These are phyloP conservation scores for Semotilus atromaculatus DNA, from an alignment of 2,797 vertebrate genomes.

Conservation along the genomic window DNA sequence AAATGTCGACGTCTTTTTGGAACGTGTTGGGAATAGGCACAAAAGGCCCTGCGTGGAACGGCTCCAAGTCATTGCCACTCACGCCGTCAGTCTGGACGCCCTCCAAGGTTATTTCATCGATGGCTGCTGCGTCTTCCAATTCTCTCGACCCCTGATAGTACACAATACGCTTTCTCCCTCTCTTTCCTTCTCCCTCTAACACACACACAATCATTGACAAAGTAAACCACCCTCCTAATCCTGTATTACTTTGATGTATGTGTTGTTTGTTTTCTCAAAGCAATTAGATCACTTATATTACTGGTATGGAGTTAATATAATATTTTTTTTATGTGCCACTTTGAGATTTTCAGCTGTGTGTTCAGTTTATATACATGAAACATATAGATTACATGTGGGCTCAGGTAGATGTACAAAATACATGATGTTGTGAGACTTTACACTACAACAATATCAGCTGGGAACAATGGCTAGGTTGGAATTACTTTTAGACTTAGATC, in stretches of 20 bases:
- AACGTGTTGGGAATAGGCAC: conserved; percentile 77
- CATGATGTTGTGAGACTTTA: neutral
- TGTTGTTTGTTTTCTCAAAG: conserved; percentile 29
- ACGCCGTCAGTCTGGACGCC: conserved; percentile 74
- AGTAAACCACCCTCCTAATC: conserved; percentile 15
- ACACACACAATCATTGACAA: conserved; percentile 17
- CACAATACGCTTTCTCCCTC: conserved; percentile 46
- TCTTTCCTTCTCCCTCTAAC: conserved; percentile 42
- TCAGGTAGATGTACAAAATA: neutral
- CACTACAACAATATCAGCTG: neutral
- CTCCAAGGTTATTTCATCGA: conserved; percentile 79
- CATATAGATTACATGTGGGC: neutral
- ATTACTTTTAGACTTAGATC: neutral
- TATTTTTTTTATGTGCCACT: neutral
- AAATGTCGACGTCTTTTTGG: conserved; percentile 78
- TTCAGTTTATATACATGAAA: neutral
- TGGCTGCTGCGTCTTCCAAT: conserved; percentile 73
- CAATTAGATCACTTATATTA: conserved; percentile 33
- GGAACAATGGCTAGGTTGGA: neutral
- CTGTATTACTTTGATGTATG: conserved; percentile 25
- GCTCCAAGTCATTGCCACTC: conserved; percentile 76
- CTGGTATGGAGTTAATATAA: conserved; percentile 21
- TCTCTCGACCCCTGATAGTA: conserved; percentile 61
- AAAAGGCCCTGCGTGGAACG: conserved; percentile 73
- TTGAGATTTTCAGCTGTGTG: neutral